phyloP scores from a whole-genome alignment of 2,888 invertebrate species.

The Cosmia pyralina region DNA sequence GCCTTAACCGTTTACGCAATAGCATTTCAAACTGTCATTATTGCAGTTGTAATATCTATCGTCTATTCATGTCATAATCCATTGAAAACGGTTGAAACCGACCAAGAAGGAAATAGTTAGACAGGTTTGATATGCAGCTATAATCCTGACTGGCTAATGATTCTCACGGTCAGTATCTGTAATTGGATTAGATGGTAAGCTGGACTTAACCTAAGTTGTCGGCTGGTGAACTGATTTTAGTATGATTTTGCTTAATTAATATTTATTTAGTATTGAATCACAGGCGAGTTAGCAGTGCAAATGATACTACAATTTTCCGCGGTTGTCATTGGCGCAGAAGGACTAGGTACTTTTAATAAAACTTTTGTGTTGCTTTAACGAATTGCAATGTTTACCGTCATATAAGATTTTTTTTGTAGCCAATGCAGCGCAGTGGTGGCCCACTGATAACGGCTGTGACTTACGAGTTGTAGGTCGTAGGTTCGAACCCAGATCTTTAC shows the following conservation, averaged over 20 bases:
- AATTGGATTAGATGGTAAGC: constrained; percentile 57
- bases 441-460: too few species aligned
- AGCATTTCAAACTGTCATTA: constrained; percentile 54
- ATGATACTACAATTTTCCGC: not conserved
- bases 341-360: too few species aligned
- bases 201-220: constrained; percentile 46
- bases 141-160: constrained; percentile 56
- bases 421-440: too few species aligned
- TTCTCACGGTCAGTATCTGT: constrained; percentile 53
- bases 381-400: too few species aligned
- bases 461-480: too few species aligned
- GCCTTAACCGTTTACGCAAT: constrained; percentile 52
- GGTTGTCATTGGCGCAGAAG: not conserved
- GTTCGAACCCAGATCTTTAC: too few species aligned
- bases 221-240: constrained; percentile 41
- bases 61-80: constrained; percentile 52
- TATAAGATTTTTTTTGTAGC: too few species aligned
- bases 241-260: constrained; percentile 26
- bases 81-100: constrained; percentile 52
- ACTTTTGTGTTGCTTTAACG: too few species aligned
- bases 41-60: constrained; percentile 48
- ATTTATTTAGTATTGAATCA: constrained; percentile 1
- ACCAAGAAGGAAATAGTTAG: constrained; percentile 58
- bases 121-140: constrained; percentile 56
- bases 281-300: constrained; percentile 1